phyloP scores from a whole-genome alignment of 2,888 invertebrate species.

The Drosophila kambysellisi region DNA sequence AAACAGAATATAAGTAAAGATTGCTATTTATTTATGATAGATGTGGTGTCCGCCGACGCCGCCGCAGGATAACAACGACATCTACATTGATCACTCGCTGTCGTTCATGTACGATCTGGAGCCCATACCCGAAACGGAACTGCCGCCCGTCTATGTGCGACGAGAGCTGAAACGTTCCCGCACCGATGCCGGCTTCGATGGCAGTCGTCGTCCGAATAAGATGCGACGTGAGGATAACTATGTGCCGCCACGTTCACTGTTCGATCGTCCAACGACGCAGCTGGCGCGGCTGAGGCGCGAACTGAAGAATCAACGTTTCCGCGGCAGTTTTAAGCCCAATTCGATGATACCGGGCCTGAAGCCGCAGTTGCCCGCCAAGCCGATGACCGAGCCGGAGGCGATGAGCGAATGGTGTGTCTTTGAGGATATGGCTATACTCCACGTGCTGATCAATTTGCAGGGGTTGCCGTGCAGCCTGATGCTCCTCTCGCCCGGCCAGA shows the following conservation, averaged over 20 bases:
- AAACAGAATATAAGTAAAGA: not conserved
- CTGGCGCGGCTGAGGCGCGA: slow-evolving; percentile 92
- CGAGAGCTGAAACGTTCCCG: slow-evolving; percentile 91
- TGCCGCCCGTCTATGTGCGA: slow-evolving; percentile 92
- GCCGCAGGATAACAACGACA: slow-evolving; percentile 95
- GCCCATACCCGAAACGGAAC: slow-evolving; percentile 91
- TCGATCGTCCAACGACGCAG: slow-evolving; percentile 92
- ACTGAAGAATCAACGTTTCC: slow-evolving; percentile 90
- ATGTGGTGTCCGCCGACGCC: slow-evolving; percentile 99
- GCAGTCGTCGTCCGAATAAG: slow-evolving; percentile 88
- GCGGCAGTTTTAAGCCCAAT: slow-evolving; percentile 87
- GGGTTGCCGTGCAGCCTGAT: slow-evolving; percentile 91
- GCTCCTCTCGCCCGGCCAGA: slow-evolving; percentile 92
- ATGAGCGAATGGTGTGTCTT: slow-evolving; percentile 95
- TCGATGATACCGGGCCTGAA: slow-evolving; percentile 87
- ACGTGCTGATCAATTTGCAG: slow-evolving; percentile 91
- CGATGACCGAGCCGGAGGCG: slow-evolving; percentile 88
- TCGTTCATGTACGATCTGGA: slow-evolving; percentile 93
- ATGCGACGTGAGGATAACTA: slow-evolving; percentile 90
- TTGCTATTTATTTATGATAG: slow-evolving; percentile 85
- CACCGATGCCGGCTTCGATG: slow-evolving; percentile 88
- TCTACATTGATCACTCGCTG: slow-evolving; percentile 94
- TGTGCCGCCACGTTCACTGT: slow-evolving; percentile 92
- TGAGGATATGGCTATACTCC: slow-evolving; percentile 95
- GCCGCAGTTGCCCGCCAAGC: slow-evolving; percentile 86